Evolutionary conservation across 2,113 vertebrate species (phyloP), one percentile per base, ranked within the genome.

Genomic region (Gymnocephalus cernua): DNA sequence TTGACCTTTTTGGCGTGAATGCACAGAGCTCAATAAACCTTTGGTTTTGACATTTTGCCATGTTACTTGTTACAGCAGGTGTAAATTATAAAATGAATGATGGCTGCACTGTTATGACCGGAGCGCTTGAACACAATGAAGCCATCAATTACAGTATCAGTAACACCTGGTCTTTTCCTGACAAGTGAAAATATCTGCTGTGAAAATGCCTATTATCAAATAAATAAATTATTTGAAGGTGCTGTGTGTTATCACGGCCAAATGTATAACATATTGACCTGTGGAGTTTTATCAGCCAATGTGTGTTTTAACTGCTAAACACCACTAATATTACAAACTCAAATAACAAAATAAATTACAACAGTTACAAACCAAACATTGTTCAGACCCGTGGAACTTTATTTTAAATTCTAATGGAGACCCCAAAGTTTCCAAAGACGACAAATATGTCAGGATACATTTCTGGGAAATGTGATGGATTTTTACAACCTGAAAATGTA

Each of bases 351-450:
- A 38, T 38, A 38, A 9, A 41, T 41, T 41, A 41, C 38, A 41
- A 41, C 38, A 10, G 38, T 38, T 38, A 38, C 8, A 38, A 38
- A 29, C 29, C 25, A 61, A 45, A 74, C 44, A 3, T 45, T 61
- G 16, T 80, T 74, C 35, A 74, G 74, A 81, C 35, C 56, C 54
- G 68, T 45, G 61, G 47, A 68, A 61, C 45, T 74, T 74, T 74
- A 74, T 61, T 74, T 74, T 4, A 59, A 74, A 74, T 29, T 67
- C 62, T 32, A 18, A 13, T 47, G 29, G 29, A 59, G 29, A 66
- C 32, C 70, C 70, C 35, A 68, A 68, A 23, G 32, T 74, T 80
- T 67, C 62, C n/a, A 74, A 47, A 74, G 62, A 80, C 62, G 67
- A 23, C 45, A 67, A 58, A 65, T 3, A 64, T 23, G 35, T 64